Percentiles rank a stretch among this genome's conserved stretches.
phyloP scores from a whole-genome alignment of 2,888 invertebrate genomes.

The Seira musarum region DNA sequence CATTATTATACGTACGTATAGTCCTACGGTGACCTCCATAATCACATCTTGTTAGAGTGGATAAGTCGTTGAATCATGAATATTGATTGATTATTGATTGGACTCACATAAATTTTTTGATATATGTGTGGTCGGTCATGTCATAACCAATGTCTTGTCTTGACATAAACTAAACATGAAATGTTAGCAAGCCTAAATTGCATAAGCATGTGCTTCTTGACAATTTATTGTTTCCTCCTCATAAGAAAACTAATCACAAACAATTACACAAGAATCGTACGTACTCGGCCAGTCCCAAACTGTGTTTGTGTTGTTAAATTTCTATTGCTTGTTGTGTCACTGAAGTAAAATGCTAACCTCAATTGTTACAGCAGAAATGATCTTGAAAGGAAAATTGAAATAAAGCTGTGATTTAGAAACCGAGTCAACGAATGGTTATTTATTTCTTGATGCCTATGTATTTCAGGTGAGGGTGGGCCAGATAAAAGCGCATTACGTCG shows the following conservation, averaged over 20 bases:
- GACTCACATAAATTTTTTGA: slow-evolving; percentile 2
- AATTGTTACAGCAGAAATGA: background rate
- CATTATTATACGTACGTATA: background rate
- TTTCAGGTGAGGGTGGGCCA: background rate
- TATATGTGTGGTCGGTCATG: slow-evolving; percentile 5
- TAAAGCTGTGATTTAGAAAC: background rate
- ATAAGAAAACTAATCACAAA: background rate
- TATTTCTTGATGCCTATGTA: background rate
- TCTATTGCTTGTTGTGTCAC: no score
- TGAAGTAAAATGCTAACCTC: background rate
- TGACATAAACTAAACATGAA: background rate
- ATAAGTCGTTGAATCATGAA: background rate
- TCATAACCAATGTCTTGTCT: background rate
- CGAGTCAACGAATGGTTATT: background rate
- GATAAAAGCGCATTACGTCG: background rate
- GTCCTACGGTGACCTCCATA: background rate
- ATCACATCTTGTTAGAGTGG: slow-evolving; percentile 1
- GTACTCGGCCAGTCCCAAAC: no score
- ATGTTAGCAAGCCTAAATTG: background rate
- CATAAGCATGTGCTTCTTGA: background rate
- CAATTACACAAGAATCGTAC: background rate
- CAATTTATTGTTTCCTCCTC: background rate
- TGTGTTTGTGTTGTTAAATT: no score
- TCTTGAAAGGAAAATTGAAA: background rate
- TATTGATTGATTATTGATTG: slow-evolving; percentile 10